These are phyloP conservation scores for Solenopsis invicta DNA, from an alignment of 1,140 invertebrate species.

Conservation along the genomic window DNA sequence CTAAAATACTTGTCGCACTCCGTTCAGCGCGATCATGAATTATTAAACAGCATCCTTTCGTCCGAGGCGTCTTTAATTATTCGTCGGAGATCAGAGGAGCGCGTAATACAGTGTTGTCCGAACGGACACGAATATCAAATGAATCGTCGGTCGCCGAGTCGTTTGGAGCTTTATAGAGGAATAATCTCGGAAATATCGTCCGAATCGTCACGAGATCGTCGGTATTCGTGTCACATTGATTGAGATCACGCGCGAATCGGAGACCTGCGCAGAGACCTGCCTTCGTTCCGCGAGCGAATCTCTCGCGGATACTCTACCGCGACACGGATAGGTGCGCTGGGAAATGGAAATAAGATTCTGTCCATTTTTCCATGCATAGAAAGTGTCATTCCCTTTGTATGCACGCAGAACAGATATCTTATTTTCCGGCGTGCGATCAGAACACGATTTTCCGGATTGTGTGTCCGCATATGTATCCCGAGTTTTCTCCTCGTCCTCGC, in stretches of 20 bases:
- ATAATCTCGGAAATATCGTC: background rate
- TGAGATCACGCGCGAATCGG: background rate
- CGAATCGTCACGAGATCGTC: background rate
- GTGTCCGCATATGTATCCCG: background rate
- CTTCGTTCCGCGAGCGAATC: constrained; percentile 15
- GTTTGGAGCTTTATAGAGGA: background rate
- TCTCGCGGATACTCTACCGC: background rate
- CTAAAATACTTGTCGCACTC: constrained; percentile 24
- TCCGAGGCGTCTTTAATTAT: constrained; percentile 27
- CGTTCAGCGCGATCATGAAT: constrained; percentile 35
- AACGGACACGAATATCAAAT: background rate
- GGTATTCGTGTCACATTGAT: background rate
- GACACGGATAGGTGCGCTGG: constrained; percentile 62
- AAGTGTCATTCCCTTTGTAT: constrained; percentile 70
- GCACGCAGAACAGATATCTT: constrained; percentile 72
- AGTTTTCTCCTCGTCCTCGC: background rate
- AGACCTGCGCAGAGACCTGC: background rate
- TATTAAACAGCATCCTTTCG: constrained; percentile 43
- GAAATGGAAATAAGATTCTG: constrained; percentile 73
- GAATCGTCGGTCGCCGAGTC: background rate
- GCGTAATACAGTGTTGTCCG: background rate
- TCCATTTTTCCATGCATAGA: constrained; percentile 76
- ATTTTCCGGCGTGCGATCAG: constrained; percentile 68
- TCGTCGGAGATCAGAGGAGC: background rate
- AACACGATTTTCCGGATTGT: constrained; percentile 55